phyloP scores from a whole-genome alignment of 1,140 invertebrate genomes.

The Aradophagus sp. region DNA sequence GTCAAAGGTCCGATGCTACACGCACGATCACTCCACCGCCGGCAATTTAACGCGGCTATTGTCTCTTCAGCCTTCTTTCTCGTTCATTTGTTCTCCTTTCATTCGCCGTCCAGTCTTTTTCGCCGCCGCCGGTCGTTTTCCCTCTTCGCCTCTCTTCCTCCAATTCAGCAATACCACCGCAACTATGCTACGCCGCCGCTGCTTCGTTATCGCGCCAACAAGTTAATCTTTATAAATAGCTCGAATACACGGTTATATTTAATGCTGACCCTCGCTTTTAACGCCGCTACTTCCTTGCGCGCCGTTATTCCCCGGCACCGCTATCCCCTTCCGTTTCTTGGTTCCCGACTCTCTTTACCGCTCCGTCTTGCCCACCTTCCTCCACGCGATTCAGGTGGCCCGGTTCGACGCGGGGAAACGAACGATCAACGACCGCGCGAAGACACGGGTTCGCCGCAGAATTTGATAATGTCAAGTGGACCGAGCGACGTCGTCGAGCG shows the following conservation, averaged over 20 bases:
- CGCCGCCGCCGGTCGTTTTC: too few species aligned
- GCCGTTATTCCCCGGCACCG: conserved; percentile 31
- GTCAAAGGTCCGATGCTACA: conserved; percentile 54
- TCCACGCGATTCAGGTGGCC: not conserved
- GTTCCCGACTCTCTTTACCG: conserved; percentile 15
- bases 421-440: too few species aligned
- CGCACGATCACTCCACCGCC: conserved; percentile 66
- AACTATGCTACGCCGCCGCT: conserved; percentile 60
- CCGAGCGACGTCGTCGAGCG: conserved; percentile 7
- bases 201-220: conserved; percentile 72
- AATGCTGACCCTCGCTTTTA: conserved; percentile 72
- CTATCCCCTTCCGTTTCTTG: conserved; percentile 34
- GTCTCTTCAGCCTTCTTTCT: conserved; percentile 32
- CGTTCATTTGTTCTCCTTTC: conserved; percentile 34
- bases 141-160: conserved; percentile 27
- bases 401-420: too few species aligned
- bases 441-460: too few species aligned
- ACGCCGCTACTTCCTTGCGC: conserved; percentile 59
- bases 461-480: conserved; percentile 27
- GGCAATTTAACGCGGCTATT: conserved; percentile 68
- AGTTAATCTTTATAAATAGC: conserved; percentile 75
- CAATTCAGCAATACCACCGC: conserved; percentile 39
- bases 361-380: not conserved
- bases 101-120: conserved; percentile 40
- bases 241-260: conserved; percentile 71